Evolutionary conservation across 2,113 vertebrate species (phyloP).

Genomic region (Parus major): DNA sequence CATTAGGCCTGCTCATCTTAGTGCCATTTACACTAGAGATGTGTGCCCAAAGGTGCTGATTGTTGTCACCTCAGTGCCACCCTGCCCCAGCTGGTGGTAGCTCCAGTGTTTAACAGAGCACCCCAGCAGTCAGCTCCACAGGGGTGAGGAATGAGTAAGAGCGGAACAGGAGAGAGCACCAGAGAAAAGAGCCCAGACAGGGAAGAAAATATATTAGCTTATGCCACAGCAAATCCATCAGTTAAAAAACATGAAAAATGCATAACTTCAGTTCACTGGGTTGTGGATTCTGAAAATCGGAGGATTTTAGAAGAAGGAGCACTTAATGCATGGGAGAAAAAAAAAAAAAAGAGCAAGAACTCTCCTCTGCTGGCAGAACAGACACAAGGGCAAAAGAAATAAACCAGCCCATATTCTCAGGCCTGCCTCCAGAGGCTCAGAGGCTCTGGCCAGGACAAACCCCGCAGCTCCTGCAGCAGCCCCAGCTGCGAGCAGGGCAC

Average conservation of each 20-base stretch:
- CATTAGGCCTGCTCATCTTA: not conserved
- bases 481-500: not conserved
- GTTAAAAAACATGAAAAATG: not conserved
- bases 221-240: not conserved
- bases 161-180: not conserved
- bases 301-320: not conserved
- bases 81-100: not conserved
- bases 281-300: not conserved
- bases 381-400: rapidly evolving
- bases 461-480: not conserved
- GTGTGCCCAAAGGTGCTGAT: rapidly evolving
- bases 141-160: not conserved
- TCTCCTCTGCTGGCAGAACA: not conserved
- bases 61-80: not conserved
- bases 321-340: not conserved
- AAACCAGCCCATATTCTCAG: not conserved
- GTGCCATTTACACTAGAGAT: not conserved
- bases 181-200: not conserved
- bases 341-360: not conserved
- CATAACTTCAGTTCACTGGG: not conserved
- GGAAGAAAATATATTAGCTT: not conserved
- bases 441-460: not conserved
- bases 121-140: not conserved
- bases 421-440: not conserved
- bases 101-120: not conserved